Conservation (phyloP, 2,888 invertebrate species). For the Campoletis raptor region DNA sequence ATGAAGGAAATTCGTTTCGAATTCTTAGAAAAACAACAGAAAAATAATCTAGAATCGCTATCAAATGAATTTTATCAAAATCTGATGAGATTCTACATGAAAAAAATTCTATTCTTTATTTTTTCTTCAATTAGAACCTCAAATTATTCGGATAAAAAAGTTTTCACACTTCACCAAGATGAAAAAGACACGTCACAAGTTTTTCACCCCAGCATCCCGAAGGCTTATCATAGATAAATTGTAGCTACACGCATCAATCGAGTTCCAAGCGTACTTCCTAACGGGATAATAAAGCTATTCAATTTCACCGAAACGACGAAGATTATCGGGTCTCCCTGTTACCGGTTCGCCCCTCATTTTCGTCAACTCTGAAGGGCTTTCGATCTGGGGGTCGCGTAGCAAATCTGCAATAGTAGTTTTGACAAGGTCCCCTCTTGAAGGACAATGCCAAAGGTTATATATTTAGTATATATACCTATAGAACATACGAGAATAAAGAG, state of each 20-base stretch:
- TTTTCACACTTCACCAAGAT: not conserved
- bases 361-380: conserved; percentile 38
- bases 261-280: conserved; percentile 56
- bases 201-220: conserved; percentile 1
- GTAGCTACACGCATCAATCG: conserved; percentile 15
- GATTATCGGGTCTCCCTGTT: conserved; percentile 71
- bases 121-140: not conserved
- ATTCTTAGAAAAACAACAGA: conserved; percentile 9
- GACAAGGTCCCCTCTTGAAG: conserved; percentile 78
- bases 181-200: conserved; percentile 19
- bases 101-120: not conserved
- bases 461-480: conserved; percentile 4
- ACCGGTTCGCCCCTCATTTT: conserved; percentile 68
- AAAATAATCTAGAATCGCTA: not conserved
- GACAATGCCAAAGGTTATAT: conserved; percentile 72
- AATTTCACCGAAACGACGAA: conserved; percentile 73
- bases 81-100: not conserved
- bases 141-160: too few relatives aligned
- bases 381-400: conserved; percentile 77
- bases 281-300: conserved; percentile 73
- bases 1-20: not conserved
- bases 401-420: conserved; percentile 82
- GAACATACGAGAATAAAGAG: conserved; percentile 58
- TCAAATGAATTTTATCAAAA: not conserved
- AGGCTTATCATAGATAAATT: conserved; percentile 29